Base-by-base conservation (phyloP, 2,888 invertebrate genomes). In the Antitype chi region DNA sequence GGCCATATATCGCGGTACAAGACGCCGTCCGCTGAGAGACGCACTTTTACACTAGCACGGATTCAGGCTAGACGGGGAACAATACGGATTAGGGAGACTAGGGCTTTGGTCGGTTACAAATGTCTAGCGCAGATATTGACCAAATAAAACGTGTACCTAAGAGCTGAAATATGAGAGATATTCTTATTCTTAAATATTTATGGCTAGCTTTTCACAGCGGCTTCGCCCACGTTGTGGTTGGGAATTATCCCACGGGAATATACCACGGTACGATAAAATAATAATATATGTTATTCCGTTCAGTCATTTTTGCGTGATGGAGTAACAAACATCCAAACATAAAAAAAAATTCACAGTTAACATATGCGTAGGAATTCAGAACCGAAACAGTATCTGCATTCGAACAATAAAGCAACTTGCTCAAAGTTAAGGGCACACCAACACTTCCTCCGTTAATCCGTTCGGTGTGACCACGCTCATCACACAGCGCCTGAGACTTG, bases 1-100 rank as follows among this genome's bases (percentile, higher is more conserved):
- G 93, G 93, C 93, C 94, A 95, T 96, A 96, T 93, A 96, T 96
- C 92, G 94, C 93, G 91, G 94, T 95, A 94, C 92, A 89, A 89
- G 89, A 90, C 91, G 89, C 84, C 89, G 90, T 90, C 92, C 93
- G 89, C 89, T 80, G 92, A 92, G 93, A 93, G 79, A 91, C 89
- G 84, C 90, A 88, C 89, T 90, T 90, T 90, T 89, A 83, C 81
- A 87, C 87, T 84, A 82, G 59, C 73, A 75, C 13, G 73, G 66
- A 68, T 82, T 78, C 82, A 76, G 70, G 53, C 83, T 78, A 85
- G 85, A 85, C 86, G 70, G 28, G 64, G 57, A 82, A 82, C 83
- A 78, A 78, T 78, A 66, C 9, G 78, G 73, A 85, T 83, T 78
- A 71, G 71, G 74, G 75, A 69, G 76, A 64, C 67, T 73, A 74